phyloP scores from a whole-genome alignment of 1,140 invertebrate genomes.

The Heliconius hewitsoni region DNA sequence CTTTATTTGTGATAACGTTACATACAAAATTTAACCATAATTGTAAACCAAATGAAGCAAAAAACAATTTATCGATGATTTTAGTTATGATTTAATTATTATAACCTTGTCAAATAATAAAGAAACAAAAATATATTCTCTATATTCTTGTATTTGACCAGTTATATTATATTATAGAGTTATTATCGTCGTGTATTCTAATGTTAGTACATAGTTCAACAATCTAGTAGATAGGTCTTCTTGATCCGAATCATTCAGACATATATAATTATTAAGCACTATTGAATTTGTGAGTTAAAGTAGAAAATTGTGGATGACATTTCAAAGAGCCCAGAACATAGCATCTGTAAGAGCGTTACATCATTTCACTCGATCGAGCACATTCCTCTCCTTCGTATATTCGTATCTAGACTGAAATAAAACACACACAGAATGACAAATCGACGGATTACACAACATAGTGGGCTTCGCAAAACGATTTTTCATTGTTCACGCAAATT shows the following conservation, averaged over 20 bases:
- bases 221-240: neutral
- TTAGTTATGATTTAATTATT: too few species aligned
- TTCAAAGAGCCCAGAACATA: conserved; percentile 1
- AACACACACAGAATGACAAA: conserved; percentile 16
- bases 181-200: neutral
- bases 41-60: too few species aligned
- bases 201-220: neutral
- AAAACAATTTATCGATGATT: too few species aligned
- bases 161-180: neutral
- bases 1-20: neutral
- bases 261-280: neutral
- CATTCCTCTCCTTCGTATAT: neutral
- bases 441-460: conserved; percentile 26
- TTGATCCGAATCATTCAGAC: neutral
- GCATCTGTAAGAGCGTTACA: neutral
- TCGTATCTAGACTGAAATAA: conserved; percentile 23
- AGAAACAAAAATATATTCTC: neutral
- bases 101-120: neutral
- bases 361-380: conserved; percentile 13
- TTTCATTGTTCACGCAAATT: conserved; percentile 33
- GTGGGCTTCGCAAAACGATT: conserved; percentile 19
- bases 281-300: conserved; percentile 11
- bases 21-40: neutral
- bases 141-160: neutral
- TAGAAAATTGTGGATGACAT: conserved; percentile 11